Percentiles rank a stretch among this genome's conserved stretches.
Conservation (phyloP, 2,113 vertebrate species). For the Atrichornis clamosus region DNA sequence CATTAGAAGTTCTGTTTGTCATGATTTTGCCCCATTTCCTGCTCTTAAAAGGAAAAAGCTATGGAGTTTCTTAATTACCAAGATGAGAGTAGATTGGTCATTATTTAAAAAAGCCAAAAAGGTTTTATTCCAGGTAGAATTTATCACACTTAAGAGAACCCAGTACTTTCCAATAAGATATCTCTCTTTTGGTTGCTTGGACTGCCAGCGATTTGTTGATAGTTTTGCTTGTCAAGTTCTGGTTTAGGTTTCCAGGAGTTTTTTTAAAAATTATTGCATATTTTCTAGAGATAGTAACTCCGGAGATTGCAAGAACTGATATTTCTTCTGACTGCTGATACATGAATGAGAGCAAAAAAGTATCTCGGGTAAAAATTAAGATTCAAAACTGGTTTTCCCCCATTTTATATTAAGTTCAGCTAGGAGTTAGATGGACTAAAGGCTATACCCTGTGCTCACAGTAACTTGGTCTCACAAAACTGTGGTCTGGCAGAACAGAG, state of each 20-base stretch:
- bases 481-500: background rate
- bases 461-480: background rate
- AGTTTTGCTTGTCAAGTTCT: background rate
- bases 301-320: background rate
- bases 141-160: background rate
- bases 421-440: background rate
- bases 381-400: background rate
- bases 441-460: fast-evolving
- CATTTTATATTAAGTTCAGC: background rate
- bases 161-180: background rate
- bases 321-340: background rate
- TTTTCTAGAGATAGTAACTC: background rate
- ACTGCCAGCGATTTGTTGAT: background rate
- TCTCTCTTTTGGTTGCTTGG: background rate
- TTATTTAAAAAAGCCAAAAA: background rate
- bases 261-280: background rate
- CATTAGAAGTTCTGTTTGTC: background rate
- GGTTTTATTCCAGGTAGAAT: background rate
- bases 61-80: background rate
- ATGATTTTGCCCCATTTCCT: background rate
- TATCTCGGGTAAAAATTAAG: background rate
- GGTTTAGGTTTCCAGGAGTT: background rate
- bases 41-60: background rate
- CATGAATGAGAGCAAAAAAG: background rate
- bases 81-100: background rate